Conservation (phyloP, 1,140 invertebrate genomes). For the Drosophila ercepeae region DNA sequence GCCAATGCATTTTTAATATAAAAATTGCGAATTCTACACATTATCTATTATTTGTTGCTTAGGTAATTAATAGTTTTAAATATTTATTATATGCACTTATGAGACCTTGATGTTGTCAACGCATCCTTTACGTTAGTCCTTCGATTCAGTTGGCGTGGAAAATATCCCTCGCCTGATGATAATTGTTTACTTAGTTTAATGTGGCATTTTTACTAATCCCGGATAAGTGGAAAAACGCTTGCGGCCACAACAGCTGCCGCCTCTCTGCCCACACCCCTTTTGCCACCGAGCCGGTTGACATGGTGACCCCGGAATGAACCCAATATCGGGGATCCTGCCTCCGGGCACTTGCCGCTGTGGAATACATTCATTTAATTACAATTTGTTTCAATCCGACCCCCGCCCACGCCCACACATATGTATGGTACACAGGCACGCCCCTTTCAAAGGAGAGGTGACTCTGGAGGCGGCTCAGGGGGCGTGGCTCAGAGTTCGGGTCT, state of each 20-base stretch:
- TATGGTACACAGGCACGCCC: not conserved
- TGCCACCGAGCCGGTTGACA: constrained; percentile 46
- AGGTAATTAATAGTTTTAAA: not conserved
- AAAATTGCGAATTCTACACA: too few species aligned
- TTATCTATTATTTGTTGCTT: too few species aligned
- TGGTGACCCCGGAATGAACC: constrained; percentile 43
- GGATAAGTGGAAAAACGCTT: constrained; percentile 66
- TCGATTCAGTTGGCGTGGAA: constrained; percentile 3
- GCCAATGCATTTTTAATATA: too few species aligned
- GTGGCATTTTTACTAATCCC: constrained; percentile 70
- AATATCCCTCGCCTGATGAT: not conserved
- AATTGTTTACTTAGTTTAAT: constrained; percentile 68
- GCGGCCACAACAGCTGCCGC: constrained; percentile 40
- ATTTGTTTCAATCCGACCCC: constrained; percentile 45
- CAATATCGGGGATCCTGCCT: constrained; percentile 19
- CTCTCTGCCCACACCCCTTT: not conserved
- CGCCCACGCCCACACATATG: not conserved
- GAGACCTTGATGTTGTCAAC: not conserved
- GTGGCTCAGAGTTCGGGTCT: too few species aligned
- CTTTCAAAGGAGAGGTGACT: not conserved
- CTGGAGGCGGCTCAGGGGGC: not conserved
- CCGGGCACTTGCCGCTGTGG: constrained; percentile 3
- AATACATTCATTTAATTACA: constrained; percentile 73
- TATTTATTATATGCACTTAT: not conserved
- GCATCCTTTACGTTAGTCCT: not conserved